These are phyloP conservation scores for Cetoscarus ocellatus DNA, from an alignment of 2,797 vertebrate genomes.

Conservation along the genomic window DNA sequence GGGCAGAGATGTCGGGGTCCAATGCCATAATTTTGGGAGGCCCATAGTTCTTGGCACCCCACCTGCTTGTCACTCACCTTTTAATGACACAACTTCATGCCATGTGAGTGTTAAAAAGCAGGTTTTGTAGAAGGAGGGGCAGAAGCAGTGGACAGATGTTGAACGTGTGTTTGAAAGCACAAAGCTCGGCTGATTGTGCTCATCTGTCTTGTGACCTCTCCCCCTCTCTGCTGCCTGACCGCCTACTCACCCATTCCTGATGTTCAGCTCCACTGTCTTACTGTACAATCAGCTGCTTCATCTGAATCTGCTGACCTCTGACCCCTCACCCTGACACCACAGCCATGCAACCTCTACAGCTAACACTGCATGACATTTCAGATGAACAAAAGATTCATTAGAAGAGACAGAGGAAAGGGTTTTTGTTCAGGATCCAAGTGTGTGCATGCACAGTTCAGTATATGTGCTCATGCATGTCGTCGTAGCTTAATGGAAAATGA, in stretches of 20 bases:
- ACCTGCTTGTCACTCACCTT: background rate
- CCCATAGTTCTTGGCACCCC: no score
- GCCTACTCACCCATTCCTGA: constrained; percentile 48
- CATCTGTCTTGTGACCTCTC: constrained; percentile 59
- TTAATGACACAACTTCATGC: background rate
- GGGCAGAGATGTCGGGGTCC: no score
- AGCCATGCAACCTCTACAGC: constrained; percentile 37
- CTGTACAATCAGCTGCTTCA: constrained; percentile 70
- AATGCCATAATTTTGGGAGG: no score
- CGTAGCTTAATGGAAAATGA: constrained; percentile 29
- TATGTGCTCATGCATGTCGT: constrained; percentile 16
- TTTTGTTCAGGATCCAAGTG: constrained; percentile 3
- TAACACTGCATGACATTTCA: constrained; percentile 59
- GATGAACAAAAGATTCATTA: constrained; percentile 47
- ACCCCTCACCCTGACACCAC: constrained; percentile 37
- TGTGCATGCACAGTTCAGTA: constrained; percentile 3
- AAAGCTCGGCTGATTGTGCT: constrained; percentile 19
- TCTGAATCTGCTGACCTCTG: constrained; percentile 55
- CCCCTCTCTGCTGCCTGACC: constrained; percentile 21
- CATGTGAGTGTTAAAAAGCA: background rate
- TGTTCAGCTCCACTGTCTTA: constrained; percentile 31
- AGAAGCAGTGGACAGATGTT: background rate
- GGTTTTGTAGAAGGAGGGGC: background rate
- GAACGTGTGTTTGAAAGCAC: constrained; percentile 1
- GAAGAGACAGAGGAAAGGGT: constrained; percentile 22